Conservation (phyloP, 1,140 invertebrate species). For the Planococcus citri region DNA sequence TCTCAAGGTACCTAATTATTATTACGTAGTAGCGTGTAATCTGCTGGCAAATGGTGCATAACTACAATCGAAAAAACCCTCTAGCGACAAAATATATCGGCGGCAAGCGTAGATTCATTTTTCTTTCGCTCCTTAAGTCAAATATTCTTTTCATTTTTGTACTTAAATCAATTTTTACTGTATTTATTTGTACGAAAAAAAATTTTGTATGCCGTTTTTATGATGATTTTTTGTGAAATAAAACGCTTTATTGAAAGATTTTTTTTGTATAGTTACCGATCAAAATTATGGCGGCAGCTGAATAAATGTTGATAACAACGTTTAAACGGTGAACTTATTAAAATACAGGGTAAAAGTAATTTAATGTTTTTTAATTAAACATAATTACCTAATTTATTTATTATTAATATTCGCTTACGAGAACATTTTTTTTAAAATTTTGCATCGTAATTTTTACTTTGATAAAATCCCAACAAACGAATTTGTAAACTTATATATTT, state of each 20-base stretch:
- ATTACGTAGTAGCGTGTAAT: neutral
- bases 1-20: neutral
- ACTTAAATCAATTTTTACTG: neutral
- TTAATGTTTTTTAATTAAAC: neutral
- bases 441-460: neutral
- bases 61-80: neutral
- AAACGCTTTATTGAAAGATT: neutral
- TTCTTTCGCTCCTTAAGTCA: neutral
- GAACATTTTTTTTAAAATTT: neutral
- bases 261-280: slow-evolving; percentile 7
- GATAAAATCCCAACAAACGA: neutral
- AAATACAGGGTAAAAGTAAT: neutral
- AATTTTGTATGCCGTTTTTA: neutral
- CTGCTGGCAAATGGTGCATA: neutral
- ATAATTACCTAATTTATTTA: slow-evolving; percentile 8
- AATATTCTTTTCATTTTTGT: neutral
- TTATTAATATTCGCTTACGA: neutral
- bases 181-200: neutral
- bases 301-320: slow-evolving; percentile 1
- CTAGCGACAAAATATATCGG: neutral
- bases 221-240: neutral
- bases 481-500: neutral
- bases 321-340: neutral
- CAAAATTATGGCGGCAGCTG: neutral
- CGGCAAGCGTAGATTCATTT: neutral